Base-by-base conservation (phyloP, 1,140 invertebrate genomes). In the Colletes gigas region DNA sequence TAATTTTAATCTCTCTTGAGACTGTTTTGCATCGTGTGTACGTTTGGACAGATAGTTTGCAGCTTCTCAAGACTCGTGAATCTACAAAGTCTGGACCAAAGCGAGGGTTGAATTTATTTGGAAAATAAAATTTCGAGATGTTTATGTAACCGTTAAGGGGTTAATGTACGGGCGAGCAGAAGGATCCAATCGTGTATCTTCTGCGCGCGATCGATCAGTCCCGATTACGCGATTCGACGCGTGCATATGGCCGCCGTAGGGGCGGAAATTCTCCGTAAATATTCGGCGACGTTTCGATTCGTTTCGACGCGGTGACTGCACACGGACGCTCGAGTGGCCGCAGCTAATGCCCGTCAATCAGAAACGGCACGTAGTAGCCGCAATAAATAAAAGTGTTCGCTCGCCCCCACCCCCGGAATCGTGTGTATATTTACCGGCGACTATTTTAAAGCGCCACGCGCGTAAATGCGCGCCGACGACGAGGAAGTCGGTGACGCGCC, bases 381-480 rank as follows among this genome's bases (percentile, higher is more conserved):
- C 63, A 69, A 68, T 72, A 81, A 85, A 78, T 83, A 85, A 85
- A 80, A 85, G 82, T 73, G 41, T 73, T 30, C 65, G 30, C 50
- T 8, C 63, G 5, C 50, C 30, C 30, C 30, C 41, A 19, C 17
- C 52, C 3, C 10, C 15, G 7, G 60, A 8, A 19, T 59, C 54
- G 75, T 50, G 59, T 71, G 63, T 76, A 83, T 81, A 81, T 76
- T 78, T 79, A 78, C 66, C 63, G 71, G 59, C 60, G 86, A 86
- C 83, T 84, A 84, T 85, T 85, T 83, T 82, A 74, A 62, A 78
- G 72, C 44, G 75, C 81, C 75, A 84, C 83, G 67, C 69, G 71
- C 65, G 30, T 4, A 82, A 12, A 78, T 63, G 57, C 63, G 44
- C 55, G 69, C 50, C 59, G 59, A 39, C 57, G 59, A 76, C 65